phyloP scores from a whole-genome alignment of 2,888 invertebrate species.

The Entomobrya proxima region DNA sequence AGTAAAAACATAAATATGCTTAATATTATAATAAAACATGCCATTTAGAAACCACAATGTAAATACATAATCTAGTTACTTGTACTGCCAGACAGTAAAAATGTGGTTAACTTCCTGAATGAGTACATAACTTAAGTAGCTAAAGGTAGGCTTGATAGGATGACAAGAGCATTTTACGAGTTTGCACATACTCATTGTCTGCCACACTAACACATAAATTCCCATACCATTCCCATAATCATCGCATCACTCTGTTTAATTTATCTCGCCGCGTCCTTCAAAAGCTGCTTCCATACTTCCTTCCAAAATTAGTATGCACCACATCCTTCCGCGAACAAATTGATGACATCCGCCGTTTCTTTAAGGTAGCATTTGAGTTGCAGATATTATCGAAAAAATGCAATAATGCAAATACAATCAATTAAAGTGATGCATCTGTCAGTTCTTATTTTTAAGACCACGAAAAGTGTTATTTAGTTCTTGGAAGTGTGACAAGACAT shows the following conservation, averaged over 20 bases:
- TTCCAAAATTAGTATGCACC: conserved; percentile 15
- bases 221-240: not conserved
- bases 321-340: conserved; percentile 49
- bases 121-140: not conserved
- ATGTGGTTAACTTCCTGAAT: conserved; percentile 8
- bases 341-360: not conserved
- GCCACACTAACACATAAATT: not conserved
- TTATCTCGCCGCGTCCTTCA: conserved; percentile 29
- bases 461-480: too few relatives aligned
- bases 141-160: too few relatives aligned
- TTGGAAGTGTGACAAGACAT: too few relatives aligned
- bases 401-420: not conserved
- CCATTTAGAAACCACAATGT: not conserved
- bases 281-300: not conserved
- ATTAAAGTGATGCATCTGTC: too few relatives aligned
- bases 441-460: too few relatives aligned
- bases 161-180: too few relatives aligned
- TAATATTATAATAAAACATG: conserved; percentile 4
- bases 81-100: not conserved
- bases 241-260: not conserved
- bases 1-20: not conserved
- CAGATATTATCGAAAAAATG: not conserved
- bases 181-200: not conserved
- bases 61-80: not conserved
- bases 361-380: not conserved